Evolutionary conservation across 1,140 invertebrate genomes (phyloP).

Genomic region (Tetramorium simillimum): DNA sequence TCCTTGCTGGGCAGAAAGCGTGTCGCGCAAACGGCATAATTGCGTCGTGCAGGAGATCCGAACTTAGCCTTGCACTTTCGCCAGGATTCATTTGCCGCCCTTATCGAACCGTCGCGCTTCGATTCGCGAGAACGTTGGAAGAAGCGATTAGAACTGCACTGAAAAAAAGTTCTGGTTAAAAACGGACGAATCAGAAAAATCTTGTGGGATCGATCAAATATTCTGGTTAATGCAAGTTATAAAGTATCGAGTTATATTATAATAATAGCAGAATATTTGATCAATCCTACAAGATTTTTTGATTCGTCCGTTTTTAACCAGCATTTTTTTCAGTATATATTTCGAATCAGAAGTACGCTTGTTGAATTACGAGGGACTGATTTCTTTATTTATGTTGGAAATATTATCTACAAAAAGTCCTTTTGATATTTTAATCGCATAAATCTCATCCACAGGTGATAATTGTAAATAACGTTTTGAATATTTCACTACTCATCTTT

Average conservation of each 20-base stretch:
- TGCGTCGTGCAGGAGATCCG: slow-evolving; percentile 26
- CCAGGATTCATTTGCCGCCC: slow-evolving; percentile 10
- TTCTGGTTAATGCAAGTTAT: too few relatives aligned
- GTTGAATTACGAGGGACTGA: not conserved
- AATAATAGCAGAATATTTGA: too few relatives aligned
- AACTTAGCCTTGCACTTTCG: slow-evolving; percentile 67
- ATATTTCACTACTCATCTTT: not conserved
- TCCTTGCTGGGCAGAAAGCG: slow-evolving; percentile 63
- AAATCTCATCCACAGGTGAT: not conserved
- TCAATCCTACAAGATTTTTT: too few relatives aligned
- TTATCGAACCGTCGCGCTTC: not conserved
- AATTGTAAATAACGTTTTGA: not conserved
- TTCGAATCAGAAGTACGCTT: not conserved
- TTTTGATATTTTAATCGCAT: not conserved
- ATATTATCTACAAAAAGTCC: not conserved
- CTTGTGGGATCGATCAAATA: too few relatives aligned
- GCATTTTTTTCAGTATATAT: too few relatives aligned
- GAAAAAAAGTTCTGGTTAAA: too few relatives aligned
- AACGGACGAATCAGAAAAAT: too few relatives aligned
- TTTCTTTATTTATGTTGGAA: not conserved
- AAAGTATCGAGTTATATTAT: too few relatives aligned
- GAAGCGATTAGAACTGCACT: not conserved
- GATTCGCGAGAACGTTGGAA: not conserved
- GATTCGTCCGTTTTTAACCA: too few relatives aligned
- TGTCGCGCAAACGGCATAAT: slow-evolving; percentile 37